Evolutionary conservation across 2,888 invertebrate species (phyloP), one percentile per base, ranked within the genome.

Genomic region (Rhodophaea formosa): DNA sequence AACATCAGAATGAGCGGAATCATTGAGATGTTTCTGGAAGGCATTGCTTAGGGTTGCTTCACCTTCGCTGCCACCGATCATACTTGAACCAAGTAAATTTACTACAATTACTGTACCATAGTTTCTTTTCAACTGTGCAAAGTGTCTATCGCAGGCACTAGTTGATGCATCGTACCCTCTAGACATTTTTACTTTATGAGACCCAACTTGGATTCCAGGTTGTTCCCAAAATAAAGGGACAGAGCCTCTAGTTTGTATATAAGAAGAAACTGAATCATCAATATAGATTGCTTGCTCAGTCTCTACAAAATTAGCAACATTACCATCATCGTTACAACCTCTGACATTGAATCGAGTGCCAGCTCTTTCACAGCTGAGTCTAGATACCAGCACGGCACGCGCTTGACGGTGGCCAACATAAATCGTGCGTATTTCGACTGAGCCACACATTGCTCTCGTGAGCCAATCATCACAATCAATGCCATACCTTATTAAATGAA

Each of bases 251-350:
- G 98, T 98, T 88, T 97, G 97, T 10, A 99, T 91, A 78, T 96
- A 97, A 7, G 98, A 98, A 7, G 96, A 94, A 5, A 98, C 94
- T 76, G 97, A 95, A 73, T 97, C 96, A 79, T 99, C 99, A 71
- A 97, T 93, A 78, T 95, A 96, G 70, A 98, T 96, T 14, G 98
- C 97, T 92, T 99, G 99, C 88, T 99, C 99, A 0, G 99, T 99
- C 93, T 99, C 99, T 30, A 99, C 99, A 93, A 99, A 99, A 92
- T 99, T 99, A 0, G 99, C 99, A 14, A 99, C 99, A 92, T 98
- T 97, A 0, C 99, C 99, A 82, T 98, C 98, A 89, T 99, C 99
- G 87, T 99, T 99, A 65, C 97, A 97, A n/a, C 99, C 99, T 66
- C 99, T 93, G 0, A 99, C 99, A 92, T 99, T 99, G 82, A 99